Conservation (phyloP, 1,140 invertebrate species). For the Eulimnadia texana region DNA sequence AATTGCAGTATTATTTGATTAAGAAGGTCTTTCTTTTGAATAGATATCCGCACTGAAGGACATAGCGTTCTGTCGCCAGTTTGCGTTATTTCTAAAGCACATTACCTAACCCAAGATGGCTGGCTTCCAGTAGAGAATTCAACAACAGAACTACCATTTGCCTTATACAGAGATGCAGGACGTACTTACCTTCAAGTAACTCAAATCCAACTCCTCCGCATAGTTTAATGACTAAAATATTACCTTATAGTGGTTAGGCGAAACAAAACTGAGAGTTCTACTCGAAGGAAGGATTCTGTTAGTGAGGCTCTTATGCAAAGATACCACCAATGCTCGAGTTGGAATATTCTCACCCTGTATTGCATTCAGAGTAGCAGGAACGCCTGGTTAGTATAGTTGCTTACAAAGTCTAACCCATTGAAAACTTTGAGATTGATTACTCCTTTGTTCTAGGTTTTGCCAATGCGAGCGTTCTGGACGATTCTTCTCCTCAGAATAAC, state of each 20-base stretch:
- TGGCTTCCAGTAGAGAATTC: constrained; percentile 60
- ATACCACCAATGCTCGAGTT: constrained; percentile 39
- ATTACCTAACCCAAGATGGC: constrained; percentile 56
- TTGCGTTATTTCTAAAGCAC: constrained; percentile 67
- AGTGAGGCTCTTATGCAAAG: constrained; percentile 60
- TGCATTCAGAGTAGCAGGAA: constrained; percentile 65
- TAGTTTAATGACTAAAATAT: constrained; percentile 10
- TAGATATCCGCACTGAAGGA: constrained; percentile 21
- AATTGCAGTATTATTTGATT: too few species aligned
- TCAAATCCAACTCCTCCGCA: not conserved
- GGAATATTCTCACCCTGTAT: constrained; percentile 61
- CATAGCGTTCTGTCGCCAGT: constrained; percentile 38
- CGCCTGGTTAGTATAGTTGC: constrained; percentile 48
- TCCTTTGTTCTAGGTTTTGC: not conserved
- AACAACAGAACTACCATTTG: constrained; percentile 60
- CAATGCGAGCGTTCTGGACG: not conserved
- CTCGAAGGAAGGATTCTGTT: constrained; percentile 64
- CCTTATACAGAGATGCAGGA: constrained; percentile 59
- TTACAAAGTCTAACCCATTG: too few species aligned
- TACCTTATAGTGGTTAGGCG: constrained; percentile 59
- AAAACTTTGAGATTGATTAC: not conserved
- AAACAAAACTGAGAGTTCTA: constrained; percentile 46
- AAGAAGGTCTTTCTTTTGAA: constrained; percentile 5
- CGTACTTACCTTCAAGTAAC: constrained; percentile 57
- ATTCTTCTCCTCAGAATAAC: not conserved